Evolutionary conservation across 1,140 invertebrate genomes (phyloP), one percentile per base, ranked within the genome.

Genomic region (Tribolium castaneum): DNA sequence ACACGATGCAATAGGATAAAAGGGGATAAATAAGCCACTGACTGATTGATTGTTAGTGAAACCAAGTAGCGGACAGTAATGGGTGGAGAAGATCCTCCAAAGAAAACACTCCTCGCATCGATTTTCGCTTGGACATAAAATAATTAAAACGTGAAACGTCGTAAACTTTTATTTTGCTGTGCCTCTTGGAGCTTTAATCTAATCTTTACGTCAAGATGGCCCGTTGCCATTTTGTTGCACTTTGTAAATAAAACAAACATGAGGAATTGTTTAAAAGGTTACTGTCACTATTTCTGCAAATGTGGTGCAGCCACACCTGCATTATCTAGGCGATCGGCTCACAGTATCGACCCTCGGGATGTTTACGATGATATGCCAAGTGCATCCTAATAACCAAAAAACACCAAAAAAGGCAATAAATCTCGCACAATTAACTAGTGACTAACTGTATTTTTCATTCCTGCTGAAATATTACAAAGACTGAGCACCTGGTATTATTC

Each of bases 191-290:
- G 34, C 59, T 35, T 30, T 35, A 66, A 66, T 66, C 59, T 35
- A 66, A 66, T 66, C 59, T 66, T 66, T 12, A 66, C 25, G 59
- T 66, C 59, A 35, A n/a, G n/a, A n/a, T n/a, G n/a, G n/a, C n/a
- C n/a, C n/a, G 2, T 19, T 19, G 16, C 16, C 16, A 19, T 66
- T 12, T 35, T 12, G 30, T 35, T 66, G n/a, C 54, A 59, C 19
- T 59, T 45, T 45, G 39, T 59, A 59, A 25, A 22, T 59, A 22
- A 59, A 59, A 54, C n/a, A 25, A 9, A 45, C 9, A n/a, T 59
- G 19, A 0, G 25, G 6, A 30, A 59, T 22, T 59, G 6, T 59
- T 52, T 52, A 14, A 52, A 52, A 14, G 51, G 16, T 52, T 52
- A 52, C 16, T 52, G 12, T 14, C 50, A 19, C 10, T 59, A 59